These are phyloP conservation scores for Hyperoplus immaculatus DNA, from an alignment of 2,797 vertebrate genomes.

Conservation along the genomic window DNA sequence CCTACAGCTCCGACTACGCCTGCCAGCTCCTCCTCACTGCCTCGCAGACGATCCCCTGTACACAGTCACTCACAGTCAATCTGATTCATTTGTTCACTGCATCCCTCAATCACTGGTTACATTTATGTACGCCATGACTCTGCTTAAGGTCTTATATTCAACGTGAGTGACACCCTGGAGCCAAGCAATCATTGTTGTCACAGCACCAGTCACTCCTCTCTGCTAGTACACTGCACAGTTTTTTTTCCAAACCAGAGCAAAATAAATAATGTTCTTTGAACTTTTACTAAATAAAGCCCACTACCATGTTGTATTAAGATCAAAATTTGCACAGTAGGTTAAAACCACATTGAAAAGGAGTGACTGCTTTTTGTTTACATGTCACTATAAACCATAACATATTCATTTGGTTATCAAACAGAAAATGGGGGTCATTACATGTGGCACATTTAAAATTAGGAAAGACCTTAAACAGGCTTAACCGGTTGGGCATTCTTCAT, in stretches of 20 bases:
- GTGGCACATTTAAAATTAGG: slow-evolving; percentile 1
- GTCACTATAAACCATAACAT: neutral
- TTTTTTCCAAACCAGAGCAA: neutral
- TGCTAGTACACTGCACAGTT: neutral
- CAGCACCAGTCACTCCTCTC: neutral
- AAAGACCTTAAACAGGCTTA: slow-evolving; percentile 20
- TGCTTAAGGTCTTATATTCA: neutral
- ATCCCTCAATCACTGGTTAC: neutral
- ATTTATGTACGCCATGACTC: neutral
- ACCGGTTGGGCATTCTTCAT: slow-evolving; percentile 34
- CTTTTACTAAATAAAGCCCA: neutral
- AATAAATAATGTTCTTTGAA: neutral
- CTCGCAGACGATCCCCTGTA: slow-evolving; percentile 93
- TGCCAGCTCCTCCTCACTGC: slow-evolving; percentile 92
- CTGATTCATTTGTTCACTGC: slow-evolving; percentile 14
- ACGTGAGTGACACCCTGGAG: neutral
- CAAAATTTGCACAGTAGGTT: neutral
- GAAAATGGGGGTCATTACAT: slow-evolving; percentile 6
- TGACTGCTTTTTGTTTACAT: neutral
- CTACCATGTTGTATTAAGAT: neutral
- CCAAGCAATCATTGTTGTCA: neutral
- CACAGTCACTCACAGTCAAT: slow-evolving; percentile 28
- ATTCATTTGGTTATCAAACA: neutral
- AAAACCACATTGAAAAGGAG: neutral
- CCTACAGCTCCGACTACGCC: slow-evolving; percentile 84